Evolutionary conservation across 2,113 vertebrate species (phyloP).

Genomic region (Clupea harengus): DNA sequence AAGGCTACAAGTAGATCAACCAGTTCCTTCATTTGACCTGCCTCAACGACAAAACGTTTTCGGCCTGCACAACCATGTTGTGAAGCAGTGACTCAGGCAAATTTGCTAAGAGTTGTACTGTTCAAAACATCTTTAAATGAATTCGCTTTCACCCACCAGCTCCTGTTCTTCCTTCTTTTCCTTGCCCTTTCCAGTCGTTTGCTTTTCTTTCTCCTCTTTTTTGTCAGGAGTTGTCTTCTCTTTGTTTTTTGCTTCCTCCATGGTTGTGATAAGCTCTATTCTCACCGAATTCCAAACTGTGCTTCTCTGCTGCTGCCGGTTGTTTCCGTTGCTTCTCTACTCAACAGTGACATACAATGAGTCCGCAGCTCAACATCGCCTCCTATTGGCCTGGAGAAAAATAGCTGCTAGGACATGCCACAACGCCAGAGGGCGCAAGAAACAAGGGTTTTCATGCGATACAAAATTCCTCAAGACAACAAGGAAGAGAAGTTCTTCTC

Average conservation of each 20-base stretch:
- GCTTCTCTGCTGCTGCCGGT: background rate
- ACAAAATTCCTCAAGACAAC: background rate
- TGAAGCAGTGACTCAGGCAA: conserved; percentile 76
- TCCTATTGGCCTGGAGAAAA: background rate
- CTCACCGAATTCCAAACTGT: background rate
- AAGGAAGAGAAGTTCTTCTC: background rate
- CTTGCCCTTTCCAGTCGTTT: conserved; percentile 69
- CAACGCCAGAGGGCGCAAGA: background rate
- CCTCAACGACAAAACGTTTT: background rate
- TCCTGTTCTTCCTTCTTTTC: conserved; percentile 79
- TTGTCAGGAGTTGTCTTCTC: conserved; percentile 71
- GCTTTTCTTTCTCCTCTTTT: conserved; percentile 68
- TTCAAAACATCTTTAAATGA: conserved; percentile 17
- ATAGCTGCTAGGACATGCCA: background rate
- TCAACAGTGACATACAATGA: background rate
- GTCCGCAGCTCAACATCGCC: background rate
- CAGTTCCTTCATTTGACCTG: background rate
- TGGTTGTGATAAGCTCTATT: conserved; percentile 44
- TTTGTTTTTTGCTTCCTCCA: conserved; percentile 77
- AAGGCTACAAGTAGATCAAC: background rate
- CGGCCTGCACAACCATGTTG: conserved; percentile 48
- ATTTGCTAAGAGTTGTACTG: conserved; percentile 41
- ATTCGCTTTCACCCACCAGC: conserved; percentile 55
- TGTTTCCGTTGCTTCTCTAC: background rate
- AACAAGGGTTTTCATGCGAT: background rate